Conservation (phyloP, 1,140 invertebrate genomes). For the Leptestheria dahalacensis region DNA sequence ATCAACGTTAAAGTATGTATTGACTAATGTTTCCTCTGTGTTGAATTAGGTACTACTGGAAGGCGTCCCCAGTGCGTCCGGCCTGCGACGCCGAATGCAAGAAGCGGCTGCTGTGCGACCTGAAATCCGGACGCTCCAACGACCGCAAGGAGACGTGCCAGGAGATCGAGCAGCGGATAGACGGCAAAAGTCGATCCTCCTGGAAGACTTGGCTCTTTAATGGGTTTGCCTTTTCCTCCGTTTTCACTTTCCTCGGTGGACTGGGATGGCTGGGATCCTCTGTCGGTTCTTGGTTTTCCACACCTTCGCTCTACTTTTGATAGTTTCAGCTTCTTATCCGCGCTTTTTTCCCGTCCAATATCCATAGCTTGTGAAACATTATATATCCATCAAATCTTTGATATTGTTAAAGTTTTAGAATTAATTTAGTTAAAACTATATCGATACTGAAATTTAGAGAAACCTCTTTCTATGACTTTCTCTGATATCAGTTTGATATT, state of each 20-base stretch:
- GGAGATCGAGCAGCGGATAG: constrained; percentile 16
- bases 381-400: neutral
- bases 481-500: too few species aligned
- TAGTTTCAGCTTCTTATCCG: neutral
- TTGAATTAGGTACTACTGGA: constrained; percentile 59
- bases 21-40: constrained; percentile 11
- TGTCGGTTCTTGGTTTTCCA: constrained; percentile 14
- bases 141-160: constrained; percentile 62
- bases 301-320: constrained; percentile 3
- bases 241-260: constrained; percentile 16
- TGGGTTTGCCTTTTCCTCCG: constrained; percentile 14
- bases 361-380: neutral
- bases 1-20: neutral
- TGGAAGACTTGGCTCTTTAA: constrained; percentile 17
- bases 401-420: too few species aligned
- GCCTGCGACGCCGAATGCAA: constrained; percentile 65
- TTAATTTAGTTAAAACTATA: too few species aligned
- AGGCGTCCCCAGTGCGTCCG: constrained; percentile 63
- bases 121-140: constrained; percentile 67
- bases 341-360: neutral
- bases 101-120: constrained; percentile 66
- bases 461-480: neutral
- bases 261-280: constrained; percentile 17
- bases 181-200: constrained; percentile 12
- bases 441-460: neutral